Conservation (phyloP, 2,113 vertebrate species). For the Sebastes schlegelii region DNA sequence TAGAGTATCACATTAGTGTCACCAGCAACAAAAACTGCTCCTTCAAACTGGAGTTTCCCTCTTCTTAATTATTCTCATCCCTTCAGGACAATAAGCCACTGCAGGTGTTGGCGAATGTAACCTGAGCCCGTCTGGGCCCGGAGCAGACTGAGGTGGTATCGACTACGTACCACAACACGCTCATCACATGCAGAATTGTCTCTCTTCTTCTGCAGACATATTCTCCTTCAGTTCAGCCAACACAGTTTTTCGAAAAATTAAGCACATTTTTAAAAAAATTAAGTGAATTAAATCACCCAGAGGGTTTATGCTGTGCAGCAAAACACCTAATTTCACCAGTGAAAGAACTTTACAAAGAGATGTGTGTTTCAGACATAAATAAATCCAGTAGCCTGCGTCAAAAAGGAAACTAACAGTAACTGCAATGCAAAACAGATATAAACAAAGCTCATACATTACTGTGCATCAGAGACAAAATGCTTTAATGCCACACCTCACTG, state of each 20-base stretch:
- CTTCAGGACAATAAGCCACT: conserved; percentile 24
- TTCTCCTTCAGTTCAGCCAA: not conserved
- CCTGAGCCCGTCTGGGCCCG: conserved; percentile 49
- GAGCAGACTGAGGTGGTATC: conserved; percentile 21
- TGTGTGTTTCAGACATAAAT: not conserved
- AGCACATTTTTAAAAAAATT: not conserved
- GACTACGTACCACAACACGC: not conserved
- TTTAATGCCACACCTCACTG: not conserved
- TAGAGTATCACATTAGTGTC: not conserved
- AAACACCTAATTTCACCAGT: not conserved
- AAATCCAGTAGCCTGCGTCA: not conserved
- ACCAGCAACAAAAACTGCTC: not conserved
- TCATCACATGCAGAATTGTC: not conserved
- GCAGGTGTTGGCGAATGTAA: conserved; percentile 63
- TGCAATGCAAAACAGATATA: not conserved
- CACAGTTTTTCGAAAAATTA: not conserved
- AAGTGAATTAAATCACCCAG: not conserved
- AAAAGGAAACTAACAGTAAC: not conserved
- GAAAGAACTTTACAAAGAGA: not conserved
- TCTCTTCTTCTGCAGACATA: not conserved
- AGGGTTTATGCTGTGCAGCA: not conserved
- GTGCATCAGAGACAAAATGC: not conserved
- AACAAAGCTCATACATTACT: not conserved
- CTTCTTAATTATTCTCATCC: conserved; percentile 41
- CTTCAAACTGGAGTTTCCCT: conserved; percentile 49